Evolutionary conservation across 2,888 invertebrate genomes (phyloP), one percentile per base, ranked within the genome.

Genomic region (Scaptomyza caliginosa): DNA sequence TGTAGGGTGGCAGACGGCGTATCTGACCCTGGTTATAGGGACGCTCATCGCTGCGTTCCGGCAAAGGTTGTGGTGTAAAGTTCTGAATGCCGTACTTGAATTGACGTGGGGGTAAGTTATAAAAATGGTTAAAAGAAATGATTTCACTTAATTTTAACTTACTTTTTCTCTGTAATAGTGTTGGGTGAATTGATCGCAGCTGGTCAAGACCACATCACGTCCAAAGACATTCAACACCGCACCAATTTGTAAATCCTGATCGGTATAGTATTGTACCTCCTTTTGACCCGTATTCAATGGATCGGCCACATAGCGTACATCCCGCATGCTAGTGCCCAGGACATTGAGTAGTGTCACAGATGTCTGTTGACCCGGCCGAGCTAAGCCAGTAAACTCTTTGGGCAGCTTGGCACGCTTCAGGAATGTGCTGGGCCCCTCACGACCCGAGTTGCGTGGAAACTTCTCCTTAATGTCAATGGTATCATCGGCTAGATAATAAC

Each of bases 391-490:
- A 11, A 89, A 90, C 43, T 90, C 88, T 62, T 96, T 96, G 0
- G 97, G 96, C 51, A 98, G 89, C 86, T 95, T 95, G 83, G 93
- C 94, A 67, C 96, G 93, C 80, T 94, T 94, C 24, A 97, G 90
- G 87, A 98, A 96, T 90, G 95, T 94, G 2, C 94, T 93, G 6
- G 94, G 94, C 1, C 94, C 93, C 88, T 96, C 95, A 42, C 94
- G 92, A 0, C 96, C 96, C 1, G 95, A 94, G 87, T 95, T 95
- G 0, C 93, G 92, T 0, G 93, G 92, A 48, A 94, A 89, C 38
- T 93, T 93, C 91, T 98, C 97, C 78, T 95, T 95, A 5, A 98
- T 95, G 90, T 98, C 97, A 8, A 98, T 95, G 0, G 97, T 97
- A 82, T 97, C 96, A 86, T 98, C 97, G 0, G 96, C 94, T 43